Evolutionary conservation across 2,888 invertebrate species (phyloP), one percentile per base, ranked within the genome.

Genomic region (Ypsolopha scabrella): DNA sequence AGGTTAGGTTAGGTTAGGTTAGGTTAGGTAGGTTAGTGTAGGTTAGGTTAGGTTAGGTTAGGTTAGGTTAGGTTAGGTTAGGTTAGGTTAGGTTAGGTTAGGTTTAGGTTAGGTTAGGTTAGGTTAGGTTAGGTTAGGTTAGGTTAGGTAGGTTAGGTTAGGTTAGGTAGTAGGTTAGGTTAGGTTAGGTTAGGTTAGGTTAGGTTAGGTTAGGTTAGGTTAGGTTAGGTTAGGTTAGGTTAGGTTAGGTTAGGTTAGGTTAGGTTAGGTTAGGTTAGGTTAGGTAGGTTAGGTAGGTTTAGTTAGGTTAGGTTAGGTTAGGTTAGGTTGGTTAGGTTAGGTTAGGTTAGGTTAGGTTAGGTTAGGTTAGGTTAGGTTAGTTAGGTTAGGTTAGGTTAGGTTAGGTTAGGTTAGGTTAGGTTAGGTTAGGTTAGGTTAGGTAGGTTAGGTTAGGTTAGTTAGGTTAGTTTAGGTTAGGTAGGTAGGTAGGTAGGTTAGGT

Each of bases 111-210:
- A 51, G 52, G 49, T 49, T 53, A 43, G 54, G 53, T 53, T 54
- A 52, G 53, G 53, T 56, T 58, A 24, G 24, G 24, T 24, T 24
- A 24, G 24, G 24, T 24, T 60, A 60, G 58, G 58, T 58, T 51
- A 60, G 58, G 57, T 57, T 57, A 58, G 59, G 58, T 60, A 58
- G 58, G 58, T 58, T 59, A 58, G 58, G 59, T 57, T 58, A 58
- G 59, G 58, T 56, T 55, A 54, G 54, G 53, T 54, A n/a, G n/a
- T 53, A 56, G 54, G 56, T 54, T 54, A 52, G 53, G 54, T 53
- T 54, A 56, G 54, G 54, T 54, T 54, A 53, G 51, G 53, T 53
- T 52, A 53, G 49, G 53, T 51, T 48, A 41, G 51, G 37, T 51
- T 56, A 55, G 54, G 54, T 54, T 56, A 54, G 56, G 56, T 56